Conservation (phyloP, 2,797 vertebrate genomes). For the Tauraco hartlaubi region DNA sequence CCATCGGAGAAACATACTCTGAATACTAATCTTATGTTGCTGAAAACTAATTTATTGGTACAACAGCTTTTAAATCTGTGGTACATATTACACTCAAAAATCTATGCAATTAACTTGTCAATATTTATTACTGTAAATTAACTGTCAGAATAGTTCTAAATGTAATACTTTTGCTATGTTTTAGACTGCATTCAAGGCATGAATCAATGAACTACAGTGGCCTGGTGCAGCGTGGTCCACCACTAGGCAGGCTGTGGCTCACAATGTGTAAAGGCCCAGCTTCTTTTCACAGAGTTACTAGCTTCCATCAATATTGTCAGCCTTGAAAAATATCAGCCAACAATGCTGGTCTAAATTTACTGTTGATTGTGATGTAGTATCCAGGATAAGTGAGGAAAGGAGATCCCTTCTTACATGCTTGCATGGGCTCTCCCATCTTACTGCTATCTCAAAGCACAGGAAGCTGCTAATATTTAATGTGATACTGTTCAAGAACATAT, state of each 20-base stretch:
- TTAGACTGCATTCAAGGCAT: not conserved
- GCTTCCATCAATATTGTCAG: not conserved
- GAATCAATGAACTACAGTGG: not conserved
- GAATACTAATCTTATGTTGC: not conserved
- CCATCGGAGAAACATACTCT: not conserved
- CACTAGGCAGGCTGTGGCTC: not conserved
- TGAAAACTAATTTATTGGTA: not conserved
- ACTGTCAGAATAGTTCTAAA: not conserved
- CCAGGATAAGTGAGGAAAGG: not conserved
- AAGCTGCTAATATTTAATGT: not conserved
- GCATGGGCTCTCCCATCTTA: not conserved
- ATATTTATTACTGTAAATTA: not conserved
- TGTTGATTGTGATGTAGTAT: not conserved
- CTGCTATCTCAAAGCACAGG: not conserved
- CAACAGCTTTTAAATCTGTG: not conserved
- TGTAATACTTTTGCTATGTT: not conserved
- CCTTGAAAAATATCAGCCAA: not conserved
- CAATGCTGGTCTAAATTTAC: not conserved
- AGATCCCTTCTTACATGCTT: not conserved
- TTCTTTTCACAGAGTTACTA: not conserved
- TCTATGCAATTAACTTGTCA: not conserved
- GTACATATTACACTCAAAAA: not conserved
- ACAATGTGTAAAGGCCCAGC: not conserved
- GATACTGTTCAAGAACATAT: not conserved
- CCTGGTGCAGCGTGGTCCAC: not conserved